Percentiles rank a stretch among this genome's conserved stretches.
Evolutionary conservation across 2,888 invertebrate genomes (phyloP).

Genomic region (Amphimallon solstitiale): DNA sequence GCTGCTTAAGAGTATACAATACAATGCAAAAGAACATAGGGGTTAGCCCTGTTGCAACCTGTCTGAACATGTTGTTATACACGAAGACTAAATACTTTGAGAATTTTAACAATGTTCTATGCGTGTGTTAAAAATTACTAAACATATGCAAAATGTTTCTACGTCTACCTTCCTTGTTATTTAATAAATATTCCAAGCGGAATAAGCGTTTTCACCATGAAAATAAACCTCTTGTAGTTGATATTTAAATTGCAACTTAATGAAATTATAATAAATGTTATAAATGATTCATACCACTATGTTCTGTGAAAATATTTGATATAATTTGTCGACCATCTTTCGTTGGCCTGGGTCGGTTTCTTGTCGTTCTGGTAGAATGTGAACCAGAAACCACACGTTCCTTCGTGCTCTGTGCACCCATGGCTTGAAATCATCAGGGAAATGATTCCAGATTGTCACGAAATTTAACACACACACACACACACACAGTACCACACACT

Average conservation of each 20-base stretch:
- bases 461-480: too few relatives aligned
- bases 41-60: too few relatives aligned
- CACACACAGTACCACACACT: constrained; percentile 55
- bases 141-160: too few relatives aligned
- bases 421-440: constrained; percentile 67
- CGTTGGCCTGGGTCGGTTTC: constrained; percentile 77
- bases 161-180: too few relatives aligned
- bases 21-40: too few relatives aligned
- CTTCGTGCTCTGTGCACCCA: constrained; percentile 96
- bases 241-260: background rate
- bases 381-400: constrained; percentile 82
- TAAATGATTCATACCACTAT: constrained; percentile 80
- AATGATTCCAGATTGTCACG: constrained; percentile 59
- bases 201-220: too few relatives aligned
- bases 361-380: constrained; percentile 76
- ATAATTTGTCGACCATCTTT: constrained; percentile 88
- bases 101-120: too few relatives aligned
- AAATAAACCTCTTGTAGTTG: background rate
- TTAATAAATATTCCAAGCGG: too few relatives aligned
- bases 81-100: too few relatives aligned
- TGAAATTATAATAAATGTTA: constrained; percentile 5
- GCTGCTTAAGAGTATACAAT: too few relatives aligned
- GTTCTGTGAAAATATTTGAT: constrained; percentile 94
- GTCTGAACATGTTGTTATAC: too few relatives aligned
- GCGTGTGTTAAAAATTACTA: too few relatives aligned